Evolutionary conservation across 2,797 vertebrate genomes (phyloP).

Genomic region (Telmatherina bonti): DNA sequence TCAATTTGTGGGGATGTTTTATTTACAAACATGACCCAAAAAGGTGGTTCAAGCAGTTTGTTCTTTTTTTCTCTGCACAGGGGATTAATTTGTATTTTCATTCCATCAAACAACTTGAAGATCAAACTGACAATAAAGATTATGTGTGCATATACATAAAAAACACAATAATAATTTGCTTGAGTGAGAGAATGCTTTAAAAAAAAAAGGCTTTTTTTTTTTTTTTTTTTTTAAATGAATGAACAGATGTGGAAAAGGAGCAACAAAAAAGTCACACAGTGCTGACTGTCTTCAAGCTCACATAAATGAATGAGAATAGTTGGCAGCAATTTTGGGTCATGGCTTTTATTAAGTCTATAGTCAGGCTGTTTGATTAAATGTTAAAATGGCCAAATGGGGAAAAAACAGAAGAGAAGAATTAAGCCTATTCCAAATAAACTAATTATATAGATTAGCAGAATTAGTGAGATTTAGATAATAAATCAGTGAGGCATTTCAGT

Average conservation of each 20-base stretch:
- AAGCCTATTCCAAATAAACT: constrained; percentile 45
- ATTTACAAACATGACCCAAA: background rate
- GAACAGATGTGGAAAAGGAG: no score
- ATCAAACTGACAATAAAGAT: constrained; percentile 1
- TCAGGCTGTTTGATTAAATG: constrained; percentile 25
- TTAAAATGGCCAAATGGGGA: constrained; percentile 2
- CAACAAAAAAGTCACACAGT: no score
- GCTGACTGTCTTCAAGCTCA: constrained; percentile 13
- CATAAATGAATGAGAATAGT: constrained; percentile 24
- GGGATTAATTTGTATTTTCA: background rate
- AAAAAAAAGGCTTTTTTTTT: background rate
- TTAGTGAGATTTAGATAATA: constrained; percentile 53
- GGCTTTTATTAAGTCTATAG: constrained; percentile 28
- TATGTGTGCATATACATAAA: no score
- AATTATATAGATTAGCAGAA: constrained; percentile 54
- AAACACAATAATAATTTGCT: background rate
- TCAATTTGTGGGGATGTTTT: background rate
- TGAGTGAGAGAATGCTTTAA: background rate
- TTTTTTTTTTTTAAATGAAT: no score
- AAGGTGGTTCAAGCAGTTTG: background rate
- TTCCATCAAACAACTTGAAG: background rate
- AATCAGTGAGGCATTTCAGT: constrained; percentile 51
- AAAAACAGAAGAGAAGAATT: constrained; percentile 7
- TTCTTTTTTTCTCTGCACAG: background rate
- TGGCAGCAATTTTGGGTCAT: constrained; percentile 30